Percentiles rank a stretch among this genome's conserved stretches.
phyloP scores from a whole-genome alignment of 1,140 invertebrate genomes.

The Linepithema humile region DNA sequence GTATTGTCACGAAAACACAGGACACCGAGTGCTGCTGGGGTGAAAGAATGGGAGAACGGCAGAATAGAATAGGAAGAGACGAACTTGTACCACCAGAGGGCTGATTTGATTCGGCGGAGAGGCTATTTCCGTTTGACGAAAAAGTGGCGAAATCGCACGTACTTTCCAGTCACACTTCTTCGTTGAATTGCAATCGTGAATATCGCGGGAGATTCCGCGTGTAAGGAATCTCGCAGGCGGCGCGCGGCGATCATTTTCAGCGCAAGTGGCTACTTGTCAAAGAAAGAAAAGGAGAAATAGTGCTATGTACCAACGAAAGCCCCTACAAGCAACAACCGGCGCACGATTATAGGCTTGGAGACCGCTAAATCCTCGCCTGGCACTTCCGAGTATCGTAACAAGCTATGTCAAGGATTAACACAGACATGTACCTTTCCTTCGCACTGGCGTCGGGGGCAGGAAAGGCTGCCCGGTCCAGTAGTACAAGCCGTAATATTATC shows the following conservation, averaged over 20 bases:
- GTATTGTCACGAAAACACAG: slow-evolving; percentile 40
- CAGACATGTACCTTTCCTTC: slow-evolving; percentile 54
- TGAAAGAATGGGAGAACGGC: not conserved
- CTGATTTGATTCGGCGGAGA: not conserved
- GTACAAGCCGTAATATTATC: slow-evolving; percentile 56
- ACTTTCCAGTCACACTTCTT: not conserved
- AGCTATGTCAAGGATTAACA: slow-evolving; percentile 45
- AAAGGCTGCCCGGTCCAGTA: slow-evolving; percentile 55
- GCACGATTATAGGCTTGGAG: slow-evolving; percentile 11
- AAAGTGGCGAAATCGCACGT: not conserved
- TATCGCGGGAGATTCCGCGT: slow-evolving; percentile 5
- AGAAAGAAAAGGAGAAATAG: not conserved
- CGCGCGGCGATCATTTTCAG: not conserved
- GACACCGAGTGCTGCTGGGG: slow-evolving; percentile 8
- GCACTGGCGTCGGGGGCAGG: slow-evolving; percentile 40
- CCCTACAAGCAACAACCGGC: slow-evolving; percentile 45
- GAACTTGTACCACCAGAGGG: slow-evolving; percentile 46
- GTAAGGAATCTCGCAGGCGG: not conserved
- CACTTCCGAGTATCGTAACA: slow-evolving; percentile 25
- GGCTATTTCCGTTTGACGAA: not conserved
- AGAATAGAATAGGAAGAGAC: slow-evolving; percentile 22
- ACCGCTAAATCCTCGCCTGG: slow-evolving; percentile 41
- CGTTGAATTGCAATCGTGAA: not conserved
- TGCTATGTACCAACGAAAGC: slow-evolving; percentile 27
- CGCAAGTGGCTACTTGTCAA: slow-evolving; percentile 26